Evolutionary conservation across 2,113 vertebrate genomes (phyloP).

Genomic region (Phocoena phocoena): DNA sequence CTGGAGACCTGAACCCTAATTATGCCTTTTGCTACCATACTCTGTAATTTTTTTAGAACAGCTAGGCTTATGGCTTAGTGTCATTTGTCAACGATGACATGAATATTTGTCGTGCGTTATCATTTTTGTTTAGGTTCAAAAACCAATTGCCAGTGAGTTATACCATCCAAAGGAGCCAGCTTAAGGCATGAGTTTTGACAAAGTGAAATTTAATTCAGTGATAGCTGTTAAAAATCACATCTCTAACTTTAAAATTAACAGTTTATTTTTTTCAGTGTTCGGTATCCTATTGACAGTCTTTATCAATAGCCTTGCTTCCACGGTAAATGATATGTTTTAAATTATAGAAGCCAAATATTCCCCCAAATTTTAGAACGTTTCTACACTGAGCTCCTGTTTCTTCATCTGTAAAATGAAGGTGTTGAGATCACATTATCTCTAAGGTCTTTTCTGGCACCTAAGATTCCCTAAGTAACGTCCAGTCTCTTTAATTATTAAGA

Average conservation of each 20-base stretch:
- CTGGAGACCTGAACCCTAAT: neutral
- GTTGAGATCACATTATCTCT: neutral
- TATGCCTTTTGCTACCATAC: neutral
- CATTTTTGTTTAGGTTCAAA: constrained; percentile 27
- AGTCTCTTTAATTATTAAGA: neutral
- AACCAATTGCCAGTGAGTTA: neutral
- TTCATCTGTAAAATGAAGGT: neutral
- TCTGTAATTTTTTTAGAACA: neutral
- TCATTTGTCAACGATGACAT: neutral
- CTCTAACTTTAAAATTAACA: constrained; percentile 1
- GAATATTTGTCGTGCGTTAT: neutral
- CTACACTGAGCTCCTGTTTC: neutral
- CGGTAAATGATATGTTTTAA: neutral
- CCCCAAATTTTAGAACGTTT: neutral
- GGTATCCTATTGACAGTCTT: neutral
- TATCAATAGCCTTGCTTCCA: neutral
- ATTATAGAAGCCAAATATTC: neutral
- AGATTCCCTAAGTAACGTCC: neutral
- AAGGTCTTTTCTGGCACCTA: neutral
- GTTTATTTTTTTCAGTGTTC: neutral
- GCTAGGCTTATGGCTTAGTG: neutral
- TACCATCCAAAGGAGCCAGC: neutral
- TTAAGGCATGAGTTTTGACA: neutral
- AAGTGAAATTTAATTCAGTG: constrained; percentile 23
- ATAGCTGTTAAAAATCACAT: neutral